Percentiles rank a stretch among this genome's conserved stretches.
phyloP scores from a whole-genome alignment of 2,888 invertebrate species.

The Deilephila elpenor region DNA sequence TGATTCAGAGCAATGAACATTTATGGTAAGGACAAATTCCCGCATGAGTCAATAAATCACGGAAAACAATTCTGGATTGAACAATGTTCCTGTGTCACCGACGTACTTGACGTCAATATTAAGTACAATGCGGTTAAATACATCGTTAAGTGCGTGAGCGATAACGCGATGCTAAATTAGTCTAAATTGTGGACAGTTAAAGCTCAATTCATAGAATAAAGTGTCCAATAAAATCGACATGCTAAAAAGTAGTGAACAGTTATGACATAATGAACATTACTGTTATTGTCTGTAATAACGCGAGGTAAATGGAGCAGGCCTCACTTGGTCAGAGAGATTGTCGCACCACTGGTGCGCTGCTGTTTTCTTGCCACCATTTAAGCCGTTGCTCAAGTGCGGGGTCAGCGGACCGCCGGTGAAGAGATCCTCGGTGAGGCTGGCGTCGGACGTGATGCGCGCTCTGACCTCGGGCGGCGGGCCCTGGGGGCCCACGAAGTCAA shows the following conservation, averaged over 20 bases:
- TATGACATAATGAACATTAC: slow-evolving; percentile 19
- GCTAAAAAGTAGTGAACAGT: slow-evolving; percentile 11
- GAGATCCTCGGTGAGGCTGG: slow-evolving; percentile 76
- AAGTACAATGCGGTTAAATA: slow-evolving; percentile 6
- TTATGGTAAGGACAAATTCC: slow-evolving; percentile 26
- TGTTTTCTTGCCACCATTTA: slow-evolving; percentile 84
- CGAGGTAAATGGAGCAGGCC: slow-evolving; percentile 35
- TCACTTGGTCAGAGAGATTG: slow-evolving; percentile 87
- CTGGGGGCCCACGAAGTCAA: slow-evolving; percentile 90
- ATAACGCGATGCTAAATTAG: slow-evolving; percentile 3
- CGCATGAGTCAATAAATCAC: slow-evolving; percentile 28
- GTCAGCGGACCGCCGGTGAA: slow-evolving; percentile 78
- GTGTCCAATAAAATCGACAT: slow-evolving; percentile 16
- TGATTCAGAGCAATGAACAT: slow-evolving; percentile 13
- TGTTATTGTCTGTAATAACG: slow-evolving; percentile 28
- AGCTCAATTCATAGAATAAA: slow-evolving; percentile 21
- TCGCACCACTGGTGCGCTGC: slow-evolving; percentile 85
- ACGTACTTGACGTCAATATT: slow-evolving; percentile 21
- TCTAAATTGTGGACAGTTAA: slow-evolving; percentile 18
- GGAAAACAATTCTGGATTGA: slow-evolving; percentile 32
- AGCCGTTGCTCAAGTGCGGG: slow-evolving; percentile 75
- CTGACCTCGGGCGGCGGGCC: slow-evolving; percentile 68
- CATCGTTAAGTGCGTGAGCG: slow-evolving; percentile 15
- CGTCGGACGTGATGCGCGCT: slow-evolving; percentile 70
- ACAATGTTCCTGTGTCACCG: slow-evolving; percentile 24